phyloP scores from a whole-genome alignment of 2,888 invertebrate species.

The Drosophila kuntzei region DNA sequence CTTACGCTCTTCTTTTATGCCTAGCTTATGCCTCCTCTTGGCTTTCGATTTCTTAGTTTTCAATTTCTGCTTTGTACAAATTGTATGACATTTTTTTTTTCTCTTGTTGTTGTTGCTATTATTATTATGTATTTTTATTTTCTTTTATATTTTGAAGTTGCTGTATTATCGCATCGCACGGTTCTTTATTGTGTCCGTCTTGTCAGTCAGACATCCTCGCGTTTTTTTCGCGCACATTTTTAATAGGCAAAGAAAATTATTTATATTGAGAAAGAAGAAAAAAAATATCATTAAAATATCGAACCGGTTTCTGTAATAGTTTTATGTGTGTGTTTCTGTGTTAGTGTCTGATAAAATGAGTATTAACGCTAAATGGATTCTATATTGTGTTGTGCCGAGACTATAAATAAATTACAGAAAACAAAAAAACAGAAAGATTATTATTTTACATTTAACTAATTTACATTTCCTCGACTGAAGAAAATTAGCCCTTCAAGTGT shows the following conservation, averaged over 20 bases:
- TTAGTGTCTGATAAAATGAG: constrained; percentile 19
- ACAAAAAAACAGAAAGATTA: constrained; percentile 28
- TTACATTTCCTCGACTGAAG: constrained; percentile 31
- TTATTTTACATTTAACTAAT: constrained; percentile 40
- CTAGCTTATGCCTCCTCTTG: constrained; percentile 13
- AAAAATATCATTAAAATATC: constrained; percentile 28
- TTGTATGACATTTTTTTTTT: constrained; percentile 29
- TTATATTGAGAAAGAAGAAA: constrained; percentile 43
- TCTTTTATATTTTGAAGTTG: constrained; percentile 3
- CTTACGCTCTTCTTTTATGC: constrained; percentile 13
- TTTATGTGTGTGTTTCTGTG: constrained; percentile 30
- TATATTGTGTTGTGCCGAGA: constrained; percentile 22
- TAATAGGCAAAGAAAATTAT: constrained; percentile 45
- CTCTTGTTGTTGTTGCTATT: constrained; percentile 27
- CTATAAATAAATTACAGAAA: constrained; percentile 52
- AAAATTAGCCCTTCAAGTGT: too few relatives aligned
- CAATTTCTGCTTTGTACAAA: constrained; percentile 26
- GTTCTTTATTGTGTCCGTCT: constrained; percentile 36
- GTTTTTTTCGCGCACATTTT: constrained; percentile 43
- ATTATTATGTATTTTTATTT: constrained; percentile 16
- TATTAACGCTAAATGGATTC: constrained; percentile 28
- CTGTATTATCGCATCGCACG: constrained; percentile 64
- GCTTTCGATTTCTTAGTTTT: constrained; percentile 67
- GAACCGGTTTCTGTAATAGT: constrained; percentile 69
- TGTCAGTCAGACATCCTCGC: constrained; percentile 8